phyloP scores from a whole-genome alignment of 1,140 invertebrate species.

The Adoxophyes honmai region DNA sequence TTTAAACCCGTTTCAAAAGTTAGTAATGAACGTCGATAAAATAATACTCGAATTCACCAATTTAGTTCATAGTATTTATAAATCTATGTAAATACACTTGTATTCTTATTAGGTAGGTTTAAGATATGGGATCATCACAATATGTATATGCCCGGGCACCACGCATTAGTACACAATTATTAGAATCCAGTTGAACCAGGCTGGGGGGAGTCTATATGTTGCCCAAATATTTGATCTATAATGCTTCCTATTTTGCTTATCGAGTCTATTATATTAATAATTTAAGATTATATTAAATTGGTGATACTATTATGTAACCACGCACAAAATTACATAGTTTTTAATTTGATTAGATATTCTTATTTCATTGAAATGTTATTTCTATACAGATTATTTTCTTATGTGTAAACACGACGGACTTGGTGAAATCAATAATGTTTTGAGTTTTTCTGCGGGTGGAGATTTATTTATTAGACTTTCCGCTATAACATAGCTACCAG shows the following conservation, averaged over 20 bases:
- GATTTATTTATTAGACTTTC: neutral
- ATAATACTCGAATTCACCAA: neutral
- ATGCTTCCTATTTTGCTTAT: neutral
- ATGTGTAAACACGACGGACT: too few relatives aligned
- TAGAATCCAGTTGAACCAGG: too few relatives aligned
- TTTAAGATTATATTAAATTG: neutral
- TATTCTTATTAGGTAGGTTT: neutral
- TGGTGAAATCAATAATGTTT: too few relatives aligned
- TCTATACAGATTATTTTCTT: neutral
- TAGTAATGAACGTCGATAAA: neutral
- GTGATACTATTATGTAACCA: slow-evolving; percentile 9
- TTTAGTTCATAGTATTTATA: neutral
- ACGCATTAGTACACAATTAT: neutral
- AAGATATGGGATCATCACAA: slow-evolving; percentile 10
- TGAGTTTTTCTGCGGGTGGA: neutral
- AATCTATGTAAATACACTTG: slow-evolving; percentile 4
- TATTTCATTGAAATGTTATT: too few relatives aligned
- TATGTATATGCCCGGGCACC: neutral
- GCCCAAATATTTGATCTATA: neutral
- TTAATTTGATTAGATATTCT: neutral
- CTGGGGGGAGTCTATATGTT: neutral
- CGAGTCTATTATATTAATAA: neutral
- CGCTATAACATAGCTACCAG: neutral
- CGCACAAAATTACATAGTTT: slow-evolving; percentile 1
- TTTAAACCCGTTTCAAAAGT: too few relatives aligned